Evolutionary conservation across 2,888 invertebrate species (phyloP).

Genomic region (Endotricha flammealis): DNA sequence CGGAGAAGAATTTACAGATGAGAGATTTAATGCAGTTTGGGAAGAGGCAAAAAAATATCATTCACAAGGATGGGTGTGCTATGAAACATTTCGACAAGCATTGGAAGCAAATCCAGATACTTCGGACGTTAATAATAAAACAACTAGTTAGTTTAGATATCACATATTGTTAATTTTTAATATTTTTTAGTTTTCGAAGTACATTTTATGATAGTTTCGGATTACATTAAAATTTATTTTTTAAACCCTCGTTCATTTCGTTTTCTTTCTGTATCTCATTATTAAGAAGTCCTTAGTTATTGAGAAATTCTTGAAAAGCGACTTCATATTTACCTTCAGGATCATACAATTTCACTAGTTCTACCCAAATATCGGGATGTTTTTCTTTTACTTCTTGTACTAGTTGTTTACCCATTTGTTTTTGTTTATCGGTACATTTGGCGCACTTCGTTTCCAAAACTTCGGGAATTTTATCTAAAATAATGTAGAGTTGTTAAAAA

Average conservation of each 20-base stretch:
- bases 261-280: background rate
- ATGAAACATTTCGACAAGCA: conserved; percentile 67
- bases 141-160: too few relatives aligned
- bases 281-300: conserved; percentile 17
- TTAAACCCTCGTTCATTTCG: background rate
- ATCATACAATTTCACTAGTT: conserved; percentile 77
- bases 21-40: conserved; percentile 70
- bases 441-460: conserved; percentile 81
- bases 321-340: conserved; percentile 77
- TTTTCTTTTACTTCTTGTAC: conserved; percentile 75
- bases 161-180: conserved; percentile 7
- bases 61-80: conserved; percentile 72
- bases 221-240: background rate
- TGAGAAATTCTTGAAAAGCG: conserved; percentile 53
- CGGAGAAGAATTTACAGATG: conserved; percentile 68
- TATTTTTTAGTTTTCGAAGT: too few relatives aligned
- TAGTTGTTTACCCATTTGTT: conserved; percentile 79
- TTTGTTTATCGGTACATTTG: conserved; percentile 84
- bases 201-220: too few relatives aligned
- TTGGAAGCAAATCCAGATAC: conserved; percentile 26
- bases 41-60: conserved; percentile 66
- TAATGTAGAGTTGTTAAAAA: too few relatives aligned
- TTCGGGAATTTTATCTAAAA: conserved; percentile 82
- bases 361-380: conserved; percentile 74
- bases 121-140: too few relatives aligned